Conservation (phyloP, 2,797 vertebrate genomes). For the Macroramphosus scolopax region DNA sequence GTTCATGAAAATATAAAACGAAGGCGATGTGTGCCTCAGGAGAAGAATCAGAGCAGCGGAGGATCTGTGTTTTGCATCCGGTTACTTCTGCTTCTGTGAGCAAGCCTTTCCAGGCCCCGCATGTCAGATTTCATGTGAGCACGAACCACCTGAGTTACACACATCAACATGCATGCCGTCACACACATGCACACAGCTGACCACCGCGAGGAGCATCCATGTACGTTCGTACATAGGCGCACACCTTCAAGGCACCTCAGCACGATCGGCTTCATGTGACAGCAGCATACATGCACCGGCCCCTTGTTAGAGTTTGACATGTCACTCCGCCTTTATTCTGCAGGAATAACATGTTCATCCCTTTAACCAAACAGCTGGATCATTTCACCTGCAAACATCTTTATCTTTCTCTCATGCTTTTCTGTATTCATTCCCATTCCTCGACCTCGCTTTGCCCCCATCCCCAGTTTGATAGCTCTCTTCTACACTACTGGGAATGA, state of each 20-base stretch:
- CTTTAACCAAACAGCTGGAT: conserved; percentile 16
- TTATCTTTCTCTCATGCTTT: no score
- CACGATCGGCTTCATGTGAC: conserved; percentile 8
- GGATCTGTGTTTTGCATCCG: conserved; percentile 16
- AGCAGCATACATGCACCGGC: conserved; percentile 2
- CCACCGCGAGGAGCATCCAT: not conserved
- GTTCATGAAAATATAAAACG: conserved; percentile 11
- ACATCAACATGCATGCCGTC: not conserved
- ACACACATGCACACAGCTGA: conserved; percentile 1
- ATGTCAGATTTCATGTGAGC: conserved; percentile 31
- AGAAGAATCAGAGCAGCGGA: conserved; percentile 20
- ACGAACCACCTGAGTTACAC: conserved; percentile 25
- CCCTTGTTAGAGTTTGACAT: conserved; percentile 48
- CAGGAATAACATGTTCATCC: conserved; percentile 7
- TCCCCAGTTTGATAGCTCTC: not conserved
- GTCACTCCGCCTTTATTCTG: conserved; percentile 13
- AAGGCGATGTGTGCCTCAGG: conserved; percentile 36
- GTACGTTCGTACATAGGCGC: not conserved
- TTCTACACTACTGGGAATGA: not conserved
- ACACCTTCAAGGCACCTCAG: conserved; percentile 5
- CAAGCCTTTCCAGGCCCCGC: conserved; percentile 38
- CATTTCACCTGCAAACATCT: conserved; percentile 18
- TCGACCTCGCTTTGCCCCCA: conserved; percentile 6
- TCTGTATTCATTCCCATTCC: conserved; percentile 1
- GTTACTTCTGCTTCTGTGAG: conserved; percentile 43